Conservation (phyloP, 2,113 vertebrate genomes). For the Clarias macrocephalus region DNA sequence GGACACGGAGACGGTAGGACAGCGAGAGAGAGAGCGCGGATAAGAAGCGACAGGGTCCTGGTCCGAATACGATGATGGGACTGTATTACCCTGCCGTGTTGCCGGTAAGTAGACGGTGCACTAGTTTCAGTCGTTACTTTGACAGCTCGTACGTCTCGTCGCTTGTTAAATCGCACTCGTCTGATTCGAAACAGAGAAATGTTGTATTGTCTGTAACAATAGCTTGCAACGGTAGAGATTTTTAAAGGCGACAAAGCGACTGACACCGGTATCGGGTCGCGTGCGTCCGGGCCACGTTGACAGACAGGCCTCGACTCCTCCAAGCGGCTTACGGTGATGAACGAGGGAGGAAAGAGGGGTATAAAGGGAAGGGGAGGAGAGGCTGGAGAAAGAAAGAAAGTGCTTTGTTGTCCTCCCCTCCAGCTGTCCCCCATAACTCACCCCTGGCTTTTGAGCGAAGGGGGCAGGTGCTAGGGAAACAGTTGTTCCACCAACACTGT, state of each 20-base stretch:
- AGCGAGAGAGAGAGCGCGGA: constrained; percentile 45
- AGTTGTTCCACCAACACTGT: constrained; percentile 63
- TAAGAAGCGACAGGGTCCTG: constrained; percentile 58
- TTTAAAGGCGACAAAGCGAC: no score
- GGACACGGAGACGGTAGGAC: constrained; percentile 27
- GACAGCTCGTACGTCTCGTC: not conserved
- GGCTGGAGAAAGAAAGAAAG: constrained; percentile 49
- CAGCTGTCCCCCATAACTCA: constrained; percentile 52
- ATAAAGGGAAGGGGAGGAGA: constrained; percentile 48
- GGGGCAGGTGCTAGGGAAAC: constrained; percentile 46
- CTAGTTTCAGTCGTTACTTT: not conserved
- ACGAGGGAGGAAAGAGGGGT: constrained; percentile 39
- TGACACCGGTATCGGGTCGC: not conserved
- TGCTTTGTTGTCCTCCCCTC: constrained; percentile 51
- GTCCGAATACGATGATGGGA: constrained; percentile 77
- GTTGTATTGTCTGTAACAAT: no score
- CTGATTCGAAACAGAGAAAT: not conserved
- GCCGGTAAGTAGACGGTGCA: constrained; percentile 67
- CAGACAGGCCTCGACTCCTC: constrained; percentile 37
- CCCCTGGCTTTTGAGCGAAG: constrained; percentile 45
- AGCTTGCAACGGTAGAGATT: not conserved
- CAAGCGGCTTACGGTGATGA: constrained; percentile 40
- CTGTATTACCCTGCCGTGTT: constrained; percentile 76
- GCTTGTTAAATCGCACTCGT: not conserved
- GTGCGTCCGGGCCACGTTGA: constrained; percentile 40